Percentiles rank a stretch among this genome's conserved stretches.
phyloP scores from a whole-genome alignment of 2,113 vertebrate species.

The Sciurus niger region DNA sequence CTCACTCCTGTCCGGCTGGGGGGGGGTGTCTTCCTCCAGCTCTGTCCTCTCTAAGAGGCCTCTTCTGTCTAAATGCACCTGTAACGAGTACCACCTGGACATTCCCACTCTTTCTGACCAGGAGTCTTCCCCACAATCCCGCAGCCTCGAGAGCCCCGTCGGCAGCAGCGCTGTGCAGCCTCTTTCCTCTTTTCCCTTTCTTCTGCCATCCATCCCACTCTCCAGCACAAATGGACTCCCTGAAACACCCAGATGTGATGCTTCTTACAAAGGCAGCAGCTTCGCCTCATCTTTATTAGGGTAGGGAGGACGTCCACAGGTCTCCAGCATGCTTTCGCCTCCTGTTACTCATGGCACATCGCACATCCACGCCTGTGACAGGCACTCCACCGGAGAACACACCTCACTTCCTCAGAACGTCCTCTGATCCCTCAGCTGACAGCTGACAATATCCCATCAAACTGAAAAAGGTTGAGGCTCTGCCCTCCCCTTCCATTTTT shows the following conservation, averaged over 20 bases:
- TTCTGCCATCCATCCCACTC: neutral
- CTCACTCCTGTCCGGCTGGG: too few species aligned
- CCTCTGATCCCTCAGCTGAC: neutral
- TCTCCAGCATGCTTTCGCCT: neutral
- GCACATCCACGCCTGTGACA: neutral
- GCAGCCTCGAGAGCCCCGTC: neutral
- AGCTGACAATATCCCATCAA: neutral
- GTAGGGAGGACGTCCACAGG: neutral
- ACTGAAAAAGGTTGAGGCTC: neutral
- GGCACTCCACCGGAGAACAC: neutral
- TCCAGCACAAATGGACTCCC: neutral
- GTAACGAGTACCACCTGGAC: neutral
- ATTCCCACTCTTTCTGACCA: neutral
- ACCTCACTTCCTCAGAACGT: neutral
- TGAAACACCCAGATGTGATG: neutral
- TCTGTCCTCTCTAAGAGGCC: neutral
- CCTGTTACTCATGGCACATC: neutral
- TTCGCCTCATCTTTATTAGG: neutral
- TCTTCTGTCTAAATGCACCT: neutral
- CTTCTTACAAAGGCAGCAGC: neutral
- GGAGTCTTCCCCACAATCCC: neutral
- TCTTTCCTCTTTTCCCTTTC: neutral
- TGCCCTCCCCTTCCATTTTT: neutral
- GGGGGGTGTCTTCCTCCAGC: neutral
- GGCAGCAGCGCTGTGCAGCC: neutral